phyloP scores from a whole-genome alignment of 2,113 vertebrate genomes.

The Daboia siamensis region DNA sequence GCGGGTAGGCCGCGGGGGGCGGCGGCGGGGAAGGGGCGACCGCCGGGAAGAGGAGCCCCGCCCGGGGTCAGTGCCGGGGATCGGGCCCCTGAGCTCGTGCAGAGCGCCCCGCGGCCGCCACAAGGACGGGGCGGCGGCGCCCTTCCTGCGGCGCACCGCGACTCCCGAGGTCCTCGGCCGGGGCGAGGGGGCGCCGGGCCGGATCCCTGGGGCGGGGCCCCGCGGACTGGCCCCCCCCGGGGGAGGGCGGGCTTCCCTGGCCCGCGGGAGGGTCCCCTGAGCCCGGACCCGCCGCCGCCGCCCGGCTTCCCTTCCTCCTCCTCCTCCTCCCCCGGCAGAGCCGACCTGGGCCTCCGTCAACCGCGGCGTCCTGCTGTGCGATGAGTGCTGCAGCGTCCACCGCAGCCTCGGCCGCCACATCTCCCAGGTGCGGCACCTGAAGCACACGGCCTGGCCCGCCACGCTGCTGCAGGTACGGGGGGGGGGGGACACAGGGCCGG shows the following conservation, averaged over 20 bases:
- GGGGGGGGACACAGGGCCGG: no score
- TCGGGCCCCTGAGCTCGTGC: background rate
- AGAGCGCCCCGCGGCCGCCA: slow-evolving; percentile 7
- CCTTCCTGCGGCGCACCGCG: no score
- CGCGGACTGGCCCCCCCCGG: no score
- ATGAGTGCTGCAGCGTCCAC: slow-evolving; percentile 94
- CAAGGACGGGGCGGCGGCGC: background rate
- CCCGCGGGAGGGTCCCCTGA: background rate
- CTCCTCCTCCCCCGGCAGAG: slow-evolving; percentile 71
- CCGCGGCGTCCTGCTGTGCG: slow-evolving; percentile 90
- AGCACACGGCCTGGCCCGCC: slow-evolving; percentile 88
- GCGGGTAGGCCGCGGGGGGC: slow-evolving; percentile 72
- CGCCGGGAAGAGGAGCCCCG: background rate
- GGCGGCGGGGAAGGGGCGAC: background rate
- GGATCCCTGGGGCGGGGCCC: background rate
- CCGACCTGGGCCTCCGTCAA: slow-evolving; percentile 96
- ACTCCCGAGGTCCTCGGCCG: background rate
- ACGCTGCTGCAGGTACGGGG: slow-evolving; percentile 86
- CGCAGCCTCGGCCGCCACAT: slow-evolving; percentile 92
- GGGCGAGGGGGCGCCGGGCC: background rate
- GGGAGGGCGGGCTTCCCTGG: background rate
- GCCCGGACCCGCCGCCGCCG: background rate
- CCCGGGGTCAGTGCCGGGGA: background rate
- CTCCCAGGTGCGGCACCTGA: slow-evolving; percentile 96
- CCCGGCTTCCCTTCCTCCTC: accelerated